Evolutionary conservation across 2,888 invertebrate genomes (phyloP).

Genomic region (Pilophorus perplexus): DNA sequence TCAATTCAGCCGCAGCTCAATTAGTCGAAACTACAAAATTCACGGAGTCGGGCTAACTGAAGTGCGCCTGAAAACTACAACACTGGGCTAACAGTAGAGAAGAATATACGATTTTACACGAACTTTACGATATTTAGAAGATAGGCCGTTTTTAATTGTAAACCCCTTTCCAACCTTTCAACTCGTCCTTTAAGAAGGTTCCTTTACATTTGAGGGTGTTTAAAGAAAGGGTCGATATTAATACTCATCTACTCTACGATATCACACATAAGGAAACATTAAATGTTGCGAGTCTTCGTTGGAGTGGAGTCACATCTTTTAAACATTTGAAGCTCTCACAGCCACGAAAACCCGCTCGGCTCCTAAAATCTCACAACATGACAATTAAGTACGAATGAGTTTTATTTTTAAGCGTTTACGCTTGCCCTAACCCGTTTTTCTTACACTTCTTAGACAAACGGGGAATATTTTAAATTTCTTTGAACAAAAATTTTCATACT

Average conservation of each 20-base stretch:
- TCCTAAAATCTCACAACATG: background rate
- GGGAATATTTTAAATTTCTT: conserved; percentile 1
- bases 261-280: conserved; percentile 30
- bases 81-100: background rate
- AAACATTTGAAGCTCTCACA: background rate
- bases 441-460: background rate
- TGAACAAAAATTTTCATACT: conserved; percentile 5
- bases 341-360: conserved; percentile 7
- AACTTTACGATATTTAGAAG: conserved; percentile 7
- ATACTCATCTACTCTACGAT: conserved; percentile 1
- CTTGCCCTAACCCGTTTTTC: conserved; percentile 30
- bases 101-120: conserved; percentile 1
- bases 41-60: no score
- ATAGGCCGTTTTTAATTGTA: conserved; percentile 39
- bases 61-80: no score
- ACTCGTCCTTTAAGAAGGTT: background rate
- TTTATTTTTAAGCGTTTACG: conserved; percentile 29
- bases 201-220: conserved; percentile 3
- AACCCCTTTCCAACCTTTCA: conserved; percentile 11
- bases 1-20: no score
- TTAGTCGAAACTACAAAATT: no score
- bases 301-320: no score
- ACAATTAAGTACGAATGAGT: background rate
- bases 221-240: conserved; percentile 24
- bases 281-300: conserved; percentile 25